Evolutionary conservation across 2,113 vertebrate genomes (phyloP).

Genomic region (Corythoichthys intestinalis): DNA sequence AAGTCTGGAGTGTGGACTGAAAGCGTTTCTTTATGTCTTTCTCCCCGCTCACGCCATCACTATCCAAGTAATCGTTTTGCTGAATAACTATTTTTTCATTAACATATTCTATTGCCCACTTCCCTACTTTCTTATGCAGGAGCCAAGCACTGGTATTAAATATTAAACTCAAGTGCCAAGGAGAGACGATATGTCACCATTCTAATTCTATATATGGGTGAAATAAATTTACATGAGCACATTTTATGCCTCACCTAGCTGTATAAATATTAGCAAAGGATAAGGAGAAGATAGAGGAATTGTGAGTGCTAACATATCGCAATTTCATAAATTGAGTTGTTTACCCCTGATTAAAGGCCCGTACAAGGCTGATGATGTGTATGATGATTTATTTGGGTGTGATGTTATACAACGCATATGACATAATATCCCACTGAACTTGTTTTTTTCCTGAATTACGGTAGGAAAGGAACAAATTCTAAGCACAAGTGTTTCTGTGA

Average conservation of each 20-base stretch:
- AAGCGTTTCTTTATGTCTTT: neutral
- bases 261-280: constrained; percentile 31
- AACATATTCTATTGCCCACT: constrained; percentile 8
- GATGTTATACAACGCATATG: constrained; percentile 36
- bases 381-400: constrained; percentile 39
- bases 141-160: constrained; percentile 52
- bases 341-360: constrained; percentile 49
- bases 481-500: neutral
- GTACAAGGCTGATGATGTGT: constrained; percentile 38
- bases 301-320: constrained; percentile 21
- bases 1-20: neutral
- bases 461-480: neutral
- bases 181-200: constrained; percentile 38
- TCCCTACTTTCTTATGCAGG: constrained; percentile 50
- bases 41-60: constrained; percentile 19
- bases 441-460: no score
- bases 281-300: constrained; percentile 24
- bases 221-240: constrained; percentile 12
- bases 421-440: constrained; percentile 11
- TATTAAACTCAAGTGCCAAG: constrained; percentile 55
- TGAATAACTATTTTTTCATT: constrained; percentile 28
- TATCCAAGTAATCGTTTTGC: constrained; percentile 49
- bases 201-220: constrained; percentile 16
- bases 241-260: constrained; percentile 32
- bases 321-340: constrained; percentile 53